These are phyloP conservation scores for Orchesella cincta DNA, from an alignment of 1,140 invertebrate species.

Conservation along the genomic window DNA sequence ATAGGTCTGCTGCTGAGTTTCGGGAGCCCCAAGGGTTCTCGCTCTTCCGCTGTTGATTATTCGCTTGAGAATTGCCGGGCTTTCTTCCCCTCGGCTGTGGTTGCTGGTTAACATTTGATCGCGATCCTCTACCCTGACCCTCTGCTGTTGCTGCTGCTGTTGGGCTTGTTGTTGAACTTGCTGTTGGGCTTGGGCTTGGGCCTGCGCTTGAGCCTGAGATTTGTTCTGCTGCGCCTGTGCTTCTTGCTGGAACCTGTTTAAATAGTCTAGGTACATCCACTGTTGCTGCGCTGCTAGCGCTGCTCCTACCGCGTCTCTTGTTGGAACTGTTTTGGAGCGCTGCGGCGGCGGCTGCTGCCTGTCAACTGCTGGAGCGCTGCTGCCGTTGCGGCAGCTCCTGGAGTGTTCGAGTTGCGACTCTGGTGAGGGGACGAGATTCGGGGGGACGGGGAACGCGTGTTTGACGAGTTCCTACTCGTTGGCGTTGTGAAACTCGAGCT, in stretches of 20 bases:
- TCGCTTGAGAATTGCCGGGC: too few species aligned
- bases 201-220: neutral
- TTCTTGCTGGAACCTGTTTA: neutral
- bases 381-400: neutral
- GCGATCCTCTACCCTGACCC: too few species aligned
- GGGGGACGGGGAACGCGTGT: neutral
- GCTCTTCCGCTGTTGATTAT: too few species aligned
- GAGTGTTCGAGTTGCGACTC: neutral
- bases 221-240: neutral
- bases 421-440: conserved; percentile 14
- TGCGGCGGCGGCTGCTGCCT: neutral
- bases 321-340: neutral
- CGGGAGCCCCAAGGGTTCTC: neutral
- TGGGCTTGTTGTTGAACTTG: neutral
- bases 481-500: neutral
- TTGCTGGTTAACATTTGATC: neutral
- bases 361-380: conserved; percentile 7
- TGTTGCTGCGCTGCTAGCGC: neutral
- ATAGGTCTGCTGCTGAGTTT: neutral
- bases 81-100: neutral
- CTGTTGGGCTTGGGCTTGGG: neutral
- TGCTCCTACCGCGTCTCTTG: neutral
- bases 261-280: conserved; percentile 6
- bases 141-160: conserved; percentile 1
- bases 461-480: neutral